Percentiles rank a stretch among this genome's conserved stretches.
Conservation (phyloP, 2,113 vertebrate genomes). For the Psilopogon haemacephalus region DNA sequence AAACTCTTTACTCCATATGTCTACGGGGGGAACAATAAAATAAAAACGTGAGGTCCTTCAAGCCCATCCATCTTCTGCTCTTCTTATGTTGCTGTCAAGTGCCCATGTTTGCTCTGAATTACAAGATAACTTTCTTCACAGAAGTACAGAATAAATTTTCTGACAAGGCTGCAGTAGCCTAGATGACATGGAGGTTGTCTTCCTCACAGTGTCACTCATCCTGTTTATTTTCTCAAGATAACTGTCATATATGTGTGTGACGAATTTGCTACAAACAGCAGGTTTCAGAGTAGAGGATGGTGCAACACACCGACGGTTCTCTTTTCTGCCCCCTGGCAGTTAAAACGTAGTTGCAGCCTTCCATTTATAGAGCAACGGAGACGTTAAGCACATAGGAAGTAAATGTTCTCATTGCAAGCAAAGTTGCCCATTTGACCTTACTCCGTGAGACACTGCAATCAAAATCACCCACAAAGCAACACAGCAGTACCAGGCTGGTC, state of each 20-base stretch:
- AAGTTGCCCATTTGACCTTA: background rate
- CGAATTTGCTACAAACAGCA: background rate
- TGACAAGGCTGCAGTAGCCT: background rate
- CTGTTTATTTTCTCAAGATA: background rate
- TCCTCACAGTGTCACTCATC: background rate
- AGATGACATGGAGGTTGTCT: background rate
- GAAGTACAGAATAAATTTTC: background rate
- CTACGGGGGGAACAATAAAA: background rate
- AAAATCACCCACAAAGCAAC: background rate
- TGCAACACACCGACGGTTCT: background rate
- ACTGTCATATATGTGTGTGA: background rate
- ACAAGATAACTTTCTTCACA: background rate
- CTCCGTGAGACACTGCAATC: background rate
- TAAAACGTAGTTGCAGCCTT: background rate
- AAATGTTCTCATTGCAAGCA: background rate
- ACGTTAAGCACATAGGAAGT: background rate
- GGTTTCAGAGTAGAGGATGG: background rate
- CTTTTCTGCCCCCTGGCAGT: background rate
- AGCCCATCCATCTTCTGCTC: background rate
- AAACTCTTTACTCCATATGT: rapidly evolving
- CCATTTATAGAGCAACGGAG: background rate
- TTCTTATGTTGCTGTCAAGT: background rate
- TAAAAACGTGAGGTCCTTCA: background rate
- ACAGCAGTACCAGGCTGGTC: background rate
- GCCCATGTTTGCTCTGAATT: background rate